Evolutionary conservation across 2,113 vertebrate species (phyloP), one percentile per base, ranked within the genome.

Genomic region (Cyanoderma ruficeps): DNA sequence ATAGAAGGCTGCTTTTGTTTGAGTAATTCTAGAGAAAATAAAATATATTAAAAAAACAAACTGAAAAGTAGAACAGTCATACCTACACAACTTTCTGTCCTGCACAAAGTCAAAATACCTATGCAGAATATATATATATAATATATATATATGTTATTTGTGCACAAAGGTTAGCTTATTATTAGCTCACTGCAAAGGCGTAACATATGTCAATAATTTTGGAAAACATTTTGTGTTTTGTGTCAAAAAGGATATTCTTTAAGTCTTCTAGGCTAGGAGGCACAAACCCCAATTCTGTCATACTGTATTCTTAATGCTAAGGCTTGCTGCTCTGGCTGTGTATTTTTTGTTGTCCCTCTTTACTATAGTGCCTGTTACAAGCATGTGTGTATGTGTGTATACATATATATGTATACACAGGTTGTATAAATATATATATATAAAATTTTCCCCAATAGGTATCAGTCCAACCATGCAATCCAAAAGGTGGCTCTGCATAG

Each of bases 1-100:
- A 99, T 99, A 99, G 98, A 99, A 99, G 99, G 99, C 98, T 98
- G 98, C 98, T 99, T 98, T 98, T 96, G 98, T 99, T 98, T 98
- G 98, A 99, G 98, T 98, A 98, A 98, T 97, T 98, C 98, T 99
- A 98, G 98, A 99, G 98, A 98, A 98, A 98, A 98, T 98, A 98
- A 98, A 98, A 96, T 97, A 97, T 98, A 96, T 98, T 95, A 87
- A 31, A 97, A 98, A 97, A 97, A 97, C 71, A 67, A 98, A 98
- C 91, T 0, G 93, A 97, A 98, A 98, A 98, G 93, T 98, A 97
- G 98, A 99, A 99, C 98, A 99, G 98, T 99, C 98, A 97, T 98
- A 98, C 98, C 98, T 98, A 98, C 98, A 98, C 98, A 98, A 99
- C 98, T 98, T 98, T 98, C 98, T 98, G 98, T 98, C 98, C 98